Evolutionary conservation across 2,888 invertebrate species (phyloP).

Genomic region (Pristionchus arcanus): DNA sequence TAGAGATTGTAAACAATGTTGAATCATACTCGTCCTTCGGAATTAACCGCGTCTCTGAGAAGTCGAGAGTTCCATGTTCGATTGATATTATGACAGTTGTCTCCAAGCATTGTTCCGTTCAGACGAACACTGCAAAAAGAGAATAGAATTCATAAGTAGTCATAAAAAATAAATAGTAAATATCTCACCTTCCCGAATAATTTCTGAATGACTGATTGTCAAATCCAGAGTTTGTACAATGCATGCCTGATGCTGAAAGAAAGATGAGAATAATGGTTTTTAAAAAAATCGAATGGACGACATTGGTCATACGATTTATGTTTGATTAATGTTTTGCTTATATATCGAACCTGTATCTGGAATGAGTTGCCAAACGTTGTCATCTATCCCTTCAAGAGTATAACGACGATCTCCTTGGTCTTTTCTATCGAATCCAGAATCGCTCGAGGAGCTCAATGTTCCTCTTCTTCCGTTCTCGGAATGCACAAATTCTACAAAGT

Average conservation of each 20-base stretch:
- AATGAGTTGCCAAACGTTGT: constrained; percentile 33
- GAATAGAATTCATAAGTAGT: constrained; percentile 48
- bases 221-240: no score
- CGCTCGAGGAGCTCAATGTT: constrained; percentile 59
- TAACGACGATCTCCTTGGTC: constrained; percentile 57
- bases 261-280: no score
- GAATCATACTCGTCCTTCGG: constrained; percentile 40
- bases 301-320: no score
- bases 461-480: background rate
- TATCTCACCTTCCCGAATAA: constrained; percentile 19
- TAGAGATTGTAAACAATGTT: background rate
- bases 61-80: constrained; percentile 62
- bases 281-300: no score
- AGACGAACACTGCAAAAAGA: background rate
- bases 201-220: background rate
- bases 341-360: constrained; percentile 26
- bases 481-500: constrained; percentile 17
- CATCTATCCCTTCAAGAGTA: constrained; percentile 7
- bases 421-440: constrained; percentile 63
- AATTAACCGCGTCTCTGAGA: constrained; percentile 7
- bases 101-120: constrained; percentile 43
- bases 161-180: background rate
- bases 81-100: constrained; percentile 58
- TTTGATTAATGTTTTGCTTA: no score
- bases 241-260: background rate